phyloP scores from a whole-genome alignment of 2,797 vertebrate species.

The Scomberomorus guttatus region DNA sequence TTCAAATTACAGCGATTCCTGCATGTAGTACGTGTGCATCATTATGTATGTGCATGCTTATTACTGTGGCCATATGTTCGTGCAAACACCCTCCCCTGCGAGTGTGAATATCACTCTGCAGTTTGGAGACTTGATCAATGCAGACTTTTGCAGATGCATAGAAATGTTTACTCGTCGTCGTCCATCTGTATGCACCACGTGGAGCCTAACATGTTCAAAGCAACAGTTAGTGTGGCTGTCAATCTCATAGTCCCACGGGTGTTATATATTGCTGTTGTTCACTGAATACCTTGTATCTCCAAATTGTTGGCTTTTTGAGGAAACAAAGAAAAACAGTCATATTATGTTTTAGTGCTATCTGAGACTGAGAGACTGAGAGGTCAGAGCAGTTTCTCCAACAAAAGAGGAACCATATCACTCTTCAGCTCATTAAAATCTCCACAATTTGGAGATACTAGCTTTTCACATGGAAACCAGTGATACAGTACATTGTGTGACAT shows the following conservation, averaged over 20 bases:
- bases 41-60: conserved; percentile 67
- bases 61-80: conserved; percentile 65
- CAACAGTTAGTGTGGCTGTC: conserved; percentile 35
- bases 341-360: background rate
- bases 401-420: too few species aligned
- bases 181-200: conserved; percentile 34
- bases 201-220: conserved; percentile 8
- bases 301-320: background rate
- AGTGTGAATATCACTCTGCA: conserved; percentile 4
- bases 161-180: conserved; percentile 5
- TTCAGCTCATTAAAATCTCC: background rate
- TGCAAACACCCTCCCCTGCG: conserved; percentile 9
- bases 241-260: background rate
- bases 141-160: conserved; percentile 43
- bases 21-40: conserved; percentile 48
- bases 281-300: background rate
- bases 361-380: background rate
- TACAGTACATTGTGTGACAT: too few species aligned
- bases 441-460: background rate
- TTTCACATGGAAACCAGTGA: background rate
- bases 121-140: conserved; percentile 56
- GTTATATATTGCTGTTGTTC: background rate
- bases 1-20: conserved; percentile 60
- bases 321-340: background rate
- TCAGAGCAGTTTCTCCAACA: background rate